phyloP scores from a whole-genome alignment of 2,888 invertebrate species.

The Sylvicola cinctus region DNA sequence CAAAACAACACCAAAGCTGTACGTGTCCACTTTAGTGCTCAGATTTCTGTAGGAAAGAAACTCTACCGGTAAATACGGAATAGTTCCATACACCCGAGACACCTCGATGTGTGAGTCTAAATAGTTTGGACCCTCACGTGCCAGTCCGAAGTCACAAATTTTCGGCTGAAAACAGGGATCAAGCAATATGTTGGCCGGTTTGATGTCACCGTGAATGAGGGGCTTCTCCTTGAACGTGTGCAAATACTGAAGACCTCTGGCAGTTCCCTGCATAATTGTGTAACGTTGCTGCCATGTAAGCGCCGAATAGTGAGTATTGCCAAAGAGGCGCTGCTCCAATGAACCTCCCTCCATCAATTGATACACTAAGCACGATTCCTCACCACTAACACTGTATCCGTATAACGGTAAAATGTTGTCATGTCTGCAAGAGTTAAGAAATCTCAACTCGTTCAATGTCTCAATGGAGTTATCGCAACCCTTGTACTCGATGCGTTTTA shows the following conservation, averaged over 20 bases:
- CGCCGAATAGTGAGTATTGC: conserved; percentile 31
- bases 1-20: conserved; percentile 79
- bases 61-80: conserved; percentile 84
- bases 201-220: conserved; percentile 89
- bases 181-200: conserved; percentile 84
- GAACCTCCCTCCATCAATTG: conserved; percentile 88
- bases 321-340: conserved; percentile 54
- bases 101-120: conserved; percentile 19
- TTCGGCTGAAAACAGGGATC: conserved; percentile 73
- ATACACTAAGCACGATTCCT: conserved; percentile 81
- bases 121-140: conserved; percentile 37
- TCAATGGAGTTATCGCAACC: conserved; percentile 16
- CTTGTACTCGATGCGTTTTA: conserved; percentile 55
- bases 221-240: conserved; percentile 62
- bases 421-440: conserved; percentile 63
- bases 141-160: conserved; percentile 90
- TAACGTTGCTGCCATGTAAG: conserved; percentile 59
- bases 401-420: conserved; percentile 80
- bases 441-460: conserved; percentile 53
- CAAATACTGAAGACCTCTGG: conserved; percentile 76
- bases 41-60: conserved; percentile 57
- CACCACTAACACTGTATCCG: conserved; percentile 50
- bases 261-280: conserved; percentile 66
- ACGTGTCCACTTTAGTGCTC: conserved; percentile 84
- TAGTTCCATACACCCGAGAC: conserved; percentile 66